These are phyloP conservation scores for Macrosoma leucophasiata DNA, from an alignment of 2,888 invertebrate species.

Conservation along the genomic window DNA sequence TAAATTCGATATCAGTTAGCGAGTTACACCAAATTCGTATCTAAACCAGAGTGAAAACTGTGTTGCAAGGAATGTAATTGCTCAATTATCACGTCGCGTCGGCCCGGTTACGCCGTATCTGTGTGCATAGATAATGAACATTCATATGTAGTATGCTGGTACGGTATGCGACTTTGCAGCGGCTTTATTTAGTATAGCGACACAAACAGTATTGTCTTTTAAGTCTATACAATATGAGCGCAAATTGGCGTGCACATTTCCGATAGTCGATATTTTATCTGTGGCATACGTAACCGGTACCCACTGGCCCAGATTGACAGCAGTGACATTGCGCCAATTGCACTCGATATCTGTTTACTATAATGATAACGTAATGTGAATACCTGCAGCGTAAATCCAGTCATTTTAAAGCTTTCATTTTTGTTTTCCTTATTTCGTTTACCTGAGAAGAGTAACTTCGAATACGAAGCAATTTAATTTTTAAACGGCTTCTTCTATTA, in stretches of 20 bases:
- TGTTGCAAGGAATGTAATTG: conserved; percentile 57
- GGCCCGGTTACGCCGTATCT: conserved; percentile 39
- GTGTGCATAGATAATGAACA: conserved; percentile 33
- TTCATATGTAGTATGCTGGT: background rate
- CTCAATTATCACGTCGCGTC: conserved; percentile 52
- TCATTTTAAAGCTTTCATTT: too few relatives aligned
- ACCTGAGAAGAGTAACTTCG: too few relatives aligned
- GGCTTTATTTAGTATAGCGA: too few relatives aligned
- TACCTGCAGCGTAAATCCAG: too few relatives aligned
- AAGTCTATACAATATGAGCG: conserved; percentile 9
- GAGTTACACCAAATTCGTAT: too few relatives aligned
- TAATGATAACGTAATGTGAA: conserved; percentile 29
- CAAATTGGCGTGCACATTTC: background rate
- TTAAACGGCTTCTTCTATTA: too few relatives aligned
- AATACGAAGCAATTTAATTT: too few relatives aligned
- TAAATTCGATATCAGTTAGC: too few relatives aligned
- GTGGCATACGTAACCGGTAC: conserved; percentile 21
- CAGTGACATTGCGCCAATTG: conserved; percentile 48
- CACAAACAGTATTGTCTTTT: too few relatives aligned
- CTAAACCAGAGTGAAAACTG: conserved; percentile 28
- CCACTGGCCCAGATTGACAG: conserved; percentile 49
- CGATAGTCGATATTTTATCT: conserved; percentile 1
- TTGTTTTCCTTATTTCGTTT: too few relatives aligned
- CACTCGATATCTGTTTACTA: conserved; percentile 32
- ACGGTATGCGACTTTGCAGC: conserved; percentile 16